These are phyloP conservation scores for Emydocephalus ijimae DNA, from an alignment of 2,113 vertebrate genomes.

Conservation along the genomic window DNA sequence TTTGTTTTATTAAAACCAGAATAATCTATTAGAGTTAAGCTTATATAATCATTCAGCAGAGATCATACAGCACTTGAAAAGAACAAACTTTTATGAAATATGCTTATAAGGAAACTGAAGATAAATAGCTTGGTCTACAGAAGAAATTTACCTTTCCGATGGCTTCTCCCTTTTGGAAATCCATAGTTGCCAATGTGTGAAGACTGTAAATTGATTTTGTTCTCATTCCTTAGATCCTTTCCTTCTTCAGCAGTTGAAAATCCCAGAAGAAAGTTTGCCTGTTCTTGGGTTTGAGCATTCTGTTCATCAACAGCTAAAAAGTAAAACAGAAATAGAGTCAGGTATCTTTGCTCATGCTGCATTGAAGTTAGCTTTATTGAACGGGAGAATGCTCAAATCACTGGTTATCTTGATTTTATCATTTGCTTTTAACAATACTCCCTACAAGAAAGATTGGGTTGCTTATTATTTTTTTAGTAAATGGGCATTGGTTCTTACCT, in stretches of 20 bases:
- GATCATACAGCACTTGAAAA: accelerated
- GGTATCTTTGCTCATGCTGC: not conserved
- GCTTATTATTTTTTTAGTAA: not conserved
- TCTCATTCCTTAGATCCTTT: slow-evolving; percentile 65
- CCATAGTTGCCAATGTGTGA: slow-evolving; percentile 68
- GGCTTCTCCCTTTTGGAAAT: slow-evolving; percentile 64
- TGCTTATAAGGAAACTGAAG: accelerated
- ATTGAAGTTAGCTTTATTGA: not conserved
- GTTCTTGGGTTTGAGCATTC: slow-evolving; percentile 89
- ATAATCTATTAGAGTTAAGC: not conserved
- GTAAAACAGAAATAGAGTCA: slow-evolving; percentile 20
- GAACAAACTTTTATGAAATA: not conserved
- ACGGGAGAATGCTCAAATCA: not conserved
- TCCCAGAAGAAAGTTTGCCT: slow-evolving; percentile 73
- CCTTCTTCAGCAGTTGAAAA: slow-evolving; percentile 68
- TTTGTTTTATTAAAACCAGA: not conserved
- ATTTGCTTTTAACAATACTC: not conserved
- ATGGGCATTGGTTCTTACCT: not conserved
- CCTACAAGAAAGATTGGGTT: not conserved
- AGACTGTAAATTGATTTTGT: slow-evolving; percentile 72
- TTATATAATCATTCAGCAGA: not conserved
- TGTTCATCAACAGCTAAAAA: slow-evolving; percentile 91
- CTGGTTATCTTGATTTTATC: not conserved
- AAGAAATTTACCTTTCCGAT: slow-evolving; percentile 76
- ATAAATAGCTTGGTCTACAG: not conserved